Conservation (phyloP, 2,797 vertebrate species). For the Distichodus sexfasciatus region DNA sequence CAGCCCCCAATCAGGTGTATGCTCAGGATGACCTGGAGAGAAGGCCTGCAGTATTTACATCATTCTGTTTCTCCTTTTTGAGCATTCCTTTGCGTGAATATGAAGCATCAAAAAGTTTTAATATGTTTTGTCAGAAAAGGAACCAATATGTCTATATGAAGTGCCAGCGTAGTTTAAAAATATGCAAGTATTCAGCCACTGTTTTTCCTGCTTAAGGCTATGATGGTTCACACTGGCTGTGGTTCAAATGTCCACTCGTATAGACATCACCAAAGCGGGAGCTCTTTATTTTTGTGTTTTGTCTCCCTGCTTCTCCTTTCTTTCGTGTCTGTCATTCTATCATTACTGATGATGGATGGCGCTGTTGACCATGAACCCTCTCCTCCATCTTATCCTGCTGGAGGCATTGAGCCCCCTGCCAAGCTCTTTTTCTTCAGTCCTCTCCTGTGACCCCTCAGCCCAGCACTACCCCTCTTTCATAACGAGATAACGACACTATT, state of each 20-base stretch:
- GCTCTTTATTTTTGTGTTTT: not conserved
- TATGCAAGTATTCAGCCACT: too few relatives aligned
- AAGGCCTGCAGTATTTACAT: too few relatives aligned
- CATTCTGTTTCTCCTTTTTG: too few relatives aligned
- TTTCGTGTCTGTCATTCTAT: not conserved
- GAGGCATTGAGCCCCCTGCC: too few relatives aligned
- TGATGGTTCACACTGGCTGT: not conserved
- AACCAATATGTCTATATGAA: too few relatives aligned
- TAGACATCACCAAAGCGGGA: not conserved
- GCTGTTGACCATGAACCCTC: not conserved
- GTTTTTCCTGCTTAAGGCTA: not conserved
- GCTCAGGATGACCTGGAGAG: too few relatives aligned
- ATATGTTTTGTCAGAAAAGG: too few relatives aligned
- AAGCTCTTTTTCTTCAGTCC: too few relatives aligned
- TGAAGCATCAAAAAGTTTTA: too few relatives aligned
- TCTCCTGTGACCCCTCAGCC: not conserved
- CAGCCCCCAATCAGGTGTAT: too few relatives aligned
- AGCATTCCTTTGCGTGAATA: too few relatives aligned
- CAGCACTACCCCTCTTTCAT: slow-evolving; percentile 40
- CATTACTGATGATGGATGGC: not conserved
- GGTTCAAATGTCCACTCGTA: not conserved
- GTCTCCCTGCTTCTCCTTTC: not conserved
- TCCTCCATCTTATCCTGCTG: not conserved
- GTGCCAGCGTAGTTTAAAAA: too few relatives aligned
- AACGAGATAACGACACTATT: slow-evolving; percentile 60